These are phyloP conservation scores for Tiphia femorata DNA, from an alignment of 2,888 invertebrate species.

Conservation along the genomic window DNA sequence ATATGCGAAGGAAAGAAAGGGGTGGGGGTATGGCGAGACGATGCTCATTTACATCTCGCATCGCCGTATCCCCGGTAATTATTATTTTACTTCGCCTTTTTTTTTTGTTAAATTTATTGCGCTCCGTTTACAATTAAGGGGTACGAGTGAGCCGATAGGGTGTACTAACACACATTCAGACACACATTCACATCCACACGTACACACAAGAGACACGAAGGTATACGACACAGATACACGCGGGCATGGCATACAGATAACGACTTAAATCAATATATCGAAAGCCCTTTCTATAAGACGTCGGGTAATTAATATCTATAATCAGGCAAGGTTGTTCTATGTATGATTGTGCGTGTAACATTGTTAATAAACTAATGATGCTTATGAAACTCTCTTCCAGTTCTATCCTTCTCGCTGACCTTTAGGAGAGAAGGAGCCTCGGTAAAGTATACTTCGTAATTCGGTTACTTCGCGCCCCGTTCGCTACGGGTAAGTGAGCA, in stretches of 20 bases:
- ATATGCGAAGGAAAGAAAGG: too few relatives aligned
- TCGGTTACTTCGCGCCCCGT: neutral
- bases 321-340: slow-evolving; percentile 64
- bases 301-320: slow-evolving; percentile 50
- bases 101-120: neutral
- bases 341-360: slow-evolving; percentile 67
- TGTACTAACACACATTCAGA: slow-evolving; percentile 4
- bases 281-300: slow-evolving; percentile 48
- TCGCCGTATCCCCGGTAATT: neutral
- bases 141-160: neutral
- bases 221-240: slow-evolving; percentile 45
- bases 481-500: neutral
- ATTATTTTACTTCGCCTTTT: neutral
- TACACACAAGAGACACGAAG: too few relatives aligned
- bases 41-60: neutral
- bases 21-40: too few relatives aligned
- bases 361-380: slow-evolving; percentile 67
- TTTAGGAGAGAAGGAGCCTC: neutral
- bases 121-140: slow-evolving; percentile 1
- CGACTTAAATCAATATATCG: slow-evolving; percentile 57
- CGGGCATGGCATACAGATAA: slow-evolving; percentile 66
- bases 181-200: too few relatives aligned
- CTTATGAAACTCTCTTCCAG: slow-evolving; percentile 57
- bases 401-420: slow-evolving; percentile 2
- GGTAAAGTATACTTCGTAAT: neutral